Evolutionary conservation across 2,888 invertebrate genomes (phyloP).

Genomic region (Oxystoma pomonae): DNA sequence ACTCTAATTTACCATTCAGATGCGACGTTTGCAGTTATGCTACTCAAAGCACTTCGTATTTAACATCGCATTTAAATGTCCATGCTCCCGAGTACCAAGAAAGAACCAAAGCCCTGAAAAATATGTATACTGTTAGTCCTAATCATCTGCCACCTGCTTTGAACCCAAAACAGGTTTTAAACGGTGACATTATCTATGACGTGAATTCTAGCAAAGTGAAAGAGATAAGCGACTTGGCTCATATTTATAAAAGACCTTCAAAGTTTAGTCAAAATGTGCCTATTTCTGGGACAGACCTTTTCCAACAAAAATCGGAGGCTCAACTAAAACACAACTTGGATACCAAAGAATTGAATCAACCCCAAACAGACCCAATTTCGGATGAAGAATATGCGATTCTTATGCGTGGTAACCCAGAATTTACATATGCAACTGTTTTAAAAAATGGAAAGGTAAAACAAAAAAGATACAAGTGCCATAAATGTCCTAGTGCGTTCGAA

Average conservation of each 20-base stretch:
- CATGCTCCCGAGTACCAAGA: slow-evolving; percentile 78
- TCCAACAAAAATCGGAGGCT: slow-evolving; percentile 60
- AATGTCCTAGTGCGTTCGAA: slow-evolving; percentile 85
- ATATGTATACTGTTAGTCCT: slow-evolving; percentile 60
- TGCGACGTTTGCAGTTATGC: slow-evolving; percentile 78
- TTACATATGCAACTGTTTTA: slow-evolving; percentile 69
- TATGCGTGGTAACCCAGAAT: slow-evolving; percentile 73
- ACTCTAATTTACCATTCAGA: slow-evolving; percentile 57
- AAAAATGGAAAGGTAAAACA: slow-evolving; percentile 72
- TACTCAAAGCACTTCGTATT: slow-evolving; percentile 64
- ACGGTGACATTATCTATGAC: slow-evolving; percentile 48
- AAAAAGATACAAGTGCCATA: slow-evolving; percentile 76
- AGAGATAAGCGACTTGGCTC: slow-evolving; percentile 29
- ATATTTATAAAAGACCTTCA: slow-evolving; percentile 31
- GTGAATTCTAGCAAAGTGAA: slow-evolving; percentile 36
- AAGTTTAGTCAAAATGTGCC: slow-evolving; percentile 49
- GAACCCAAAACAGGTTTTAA: slow-evolving; percentile 44
- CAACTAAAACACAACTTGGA: slow-evolving; percentile 52
- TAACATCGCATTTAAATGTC: slow-evolving; percentile 64
- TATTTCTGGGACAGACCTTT: slow-evolving; percentile 62
- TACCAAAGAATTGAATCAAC: slow-evolving; percentile 41
- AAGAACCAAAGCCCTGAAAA: slow-evolving; percentile 64
- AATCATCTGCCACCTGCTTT: slow-evolving; percentile 61
- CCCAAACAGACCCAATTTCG: not conserved
- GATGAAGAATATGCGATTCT: slow-evolving; percentile 50